Base-by-base conservation (phyloP, 2,888 invertebrate genomes). In the Apoda limacodes region DNA sequence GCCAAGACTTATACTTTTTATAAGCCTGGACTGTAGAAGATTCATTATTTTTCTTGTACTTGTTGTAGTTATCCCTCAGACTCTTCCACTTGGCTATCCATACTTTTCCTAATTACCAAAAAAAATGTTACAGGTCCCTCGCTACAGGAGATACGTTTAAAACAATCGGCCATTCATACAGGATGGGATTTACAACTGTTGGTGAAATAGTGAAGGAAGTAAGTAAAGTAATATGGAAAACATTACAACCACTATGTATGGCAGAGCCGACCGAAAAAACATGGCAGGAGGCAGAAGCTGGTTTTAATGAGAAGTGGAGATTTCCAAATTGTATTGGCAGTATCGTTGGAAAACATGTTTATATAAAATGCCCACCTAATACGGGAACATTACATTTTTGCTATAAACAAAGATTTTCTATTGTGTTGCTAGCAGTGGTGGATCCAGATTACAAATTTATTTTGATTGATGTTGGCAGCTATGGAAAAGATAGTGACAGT, bases 1-100 rank as follows among this genome's bases (percentile, higher is more conserved):
- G n/a, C n/a, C n/a, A n/a, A n/a, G n/a, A n/a, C n/a, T n/a, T n/a
- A n/a, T n/a, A n/a, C n/a, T n/a, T n/a, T n/a, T n/a, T n/a, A n/a
- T n/a, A n/a, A n/a, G n/a, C n/a, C n/a, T n/a, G n/a, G n/a, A n/a
- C n/a, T n/a, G n/a, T n/a, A n/a, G n/a, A n/a, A n/a, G n/a, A n/a
- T n/a, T 17, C 27, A 23, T 5, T 14, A 1, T 23, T 30, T 20
- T 43, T 45, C 30, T 46, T 46, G 33, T 9, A 43, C 25, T 47
- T 46, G 1, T 30, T 39, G 31, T 27, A 47, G 28, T 45, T 47
- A 27, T n/a, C n/a, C n/a, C n/a, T n/a, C n/a, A n/a, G n/a, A n/a
- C n/a, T n/a, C n/a, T n/a, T n/a, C n/a, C n/a, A n/a, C n/a, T n/a
- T n/a, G n/a, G n/a, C n/a, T n/a, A n/a, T n/a, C n/a, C n/a, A n/a